phyloP scores from a whole-genome alignment of 2,113 vertebrate genomes.

The Australoheros scitulus region DNA sequence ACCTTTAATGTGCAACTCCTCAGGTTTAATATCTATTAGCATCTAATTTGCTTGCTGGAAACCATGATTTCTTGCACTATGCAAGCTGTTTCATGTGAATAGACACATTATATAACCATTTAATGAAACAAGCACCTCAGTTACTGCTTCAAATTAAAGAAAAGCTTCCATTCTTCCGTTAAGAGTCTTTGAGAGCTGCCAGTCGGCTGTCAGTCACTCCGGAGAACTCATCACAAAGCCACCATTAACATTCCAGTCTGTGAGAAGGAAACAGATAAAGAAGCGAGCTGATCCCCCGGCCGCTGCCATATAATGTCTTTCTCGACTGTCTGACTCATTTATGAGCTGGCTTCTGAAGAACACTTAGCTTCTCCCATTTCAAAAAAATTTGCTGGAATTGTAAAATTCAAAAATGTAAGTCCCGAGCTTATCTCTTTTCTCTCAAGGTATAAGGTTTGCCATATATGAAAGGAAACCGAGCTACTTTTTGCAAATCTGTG shows the following conservation, averaged over 20 bases:
- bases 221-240: slow-evolving; percentile 62
- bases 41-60: neutral
- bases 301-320: slow-evolving; percentile 38
- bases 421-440: neutral
- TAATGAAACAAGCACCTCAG: slow-evolving; percentile 13
- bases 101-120: slow-evolving; percentile 19
- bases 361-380: neutral
- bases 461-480: neutral
- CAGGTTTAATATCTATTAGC: neutral
- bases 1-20: neutral
- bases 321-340: slow-evolving; percentile 23
- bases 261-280: slow-evolving; percentile 58
- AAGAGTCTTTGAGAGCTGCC: slow-evolving; percentile 51
- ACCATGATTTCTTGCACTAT: neutral
- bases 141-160: slow-evolving; percentile 32
- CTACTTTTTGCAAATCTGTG: neutral
- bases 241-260: slow-evolving; percentile 73
- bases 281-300: slow-evolving; percentile 33
- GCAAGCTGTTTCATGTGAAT: neutral
- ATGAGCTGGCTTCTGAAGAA: neutral
- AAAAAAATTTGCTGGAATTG: neutral
- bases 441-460: neutral
- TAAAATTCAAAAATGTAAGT: neutral
- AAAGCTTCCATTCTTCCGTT: slow-evolving; percentile 41
- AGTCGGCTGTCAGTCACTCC: slow-evolving; percentile 62